These are phyloP conservation scores for Platysternon megacephalum DNA, from an alignment of 2,113 vertebrate species.

Conservation along the genomic window DNA sequence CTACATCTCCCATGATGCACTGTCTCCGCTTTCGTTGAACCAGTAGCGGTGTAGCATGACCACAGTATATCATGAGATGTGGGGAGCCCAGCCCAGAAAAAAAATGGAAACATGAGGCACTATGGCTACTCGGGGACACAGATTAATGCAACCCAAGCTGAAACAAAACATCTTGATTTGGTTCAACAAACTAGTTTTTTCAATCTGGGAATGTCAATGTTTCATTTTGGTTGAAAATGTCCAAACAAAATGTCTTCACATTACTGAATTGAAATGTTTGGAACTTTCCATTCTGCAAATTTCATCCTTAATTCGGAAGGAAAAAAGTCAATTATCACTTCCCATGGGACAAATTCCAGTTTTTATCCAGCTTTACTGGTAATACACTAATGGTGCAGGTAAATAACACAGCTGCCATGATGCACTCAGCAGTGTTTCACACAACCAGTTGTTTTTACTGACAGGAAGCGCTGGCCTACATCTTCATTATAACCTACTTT, in stretches of 20 bases:
- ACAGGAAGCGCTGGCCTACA: neutral
- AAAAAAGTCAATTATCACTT: neutral
- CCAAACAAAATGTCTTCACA: slow-evolving; percentile 63
- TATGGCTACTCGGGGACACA: neutral
- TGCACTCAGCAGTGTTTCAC: slow-evolving; percentile 51
- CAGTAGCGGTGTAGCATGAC: neutral
- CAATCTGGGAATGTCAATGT: slow-evolving; percentile 39
- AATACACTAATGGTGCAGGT: neutral
- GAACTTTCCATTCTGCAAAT: slow-evolving; percentile 53
- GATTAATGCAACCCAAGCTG: neutral
- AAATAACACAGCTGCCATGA: neutral
- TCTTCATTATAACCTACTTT: slow-evolving; percentile 25
- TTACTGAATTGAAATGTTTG: slow-evolving; percentile 46
- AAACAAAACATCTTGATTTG: slow-evolving; percentile 45
- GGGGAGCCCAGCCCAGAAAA: neutral
- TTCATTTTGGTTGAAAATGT: slow-evolving; percentile 50
- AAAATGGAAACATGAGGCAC: slow-evolving; percentile 28
- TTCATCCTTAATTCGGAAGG: slow-evolving; percentile 45
- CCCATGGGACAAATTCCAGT: slow-evolving; percentile 33
- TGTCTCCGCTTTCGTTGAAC: neutral
- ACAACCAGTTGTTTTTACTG: slow-evolving; percentile 28
- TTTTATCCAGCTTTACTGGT: slow-evolving; percentile 38
- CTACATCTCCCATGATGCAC: neutral
- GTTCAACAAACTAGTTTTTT: slow-evolving; percentile 45
- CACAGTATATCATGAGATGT: neutral